Percentiles rank a stretch among this genome's conserved stretches.
Conservation (phyloP, 2,797 vertebrate species). For the Furcifer pardalis region DNA sequence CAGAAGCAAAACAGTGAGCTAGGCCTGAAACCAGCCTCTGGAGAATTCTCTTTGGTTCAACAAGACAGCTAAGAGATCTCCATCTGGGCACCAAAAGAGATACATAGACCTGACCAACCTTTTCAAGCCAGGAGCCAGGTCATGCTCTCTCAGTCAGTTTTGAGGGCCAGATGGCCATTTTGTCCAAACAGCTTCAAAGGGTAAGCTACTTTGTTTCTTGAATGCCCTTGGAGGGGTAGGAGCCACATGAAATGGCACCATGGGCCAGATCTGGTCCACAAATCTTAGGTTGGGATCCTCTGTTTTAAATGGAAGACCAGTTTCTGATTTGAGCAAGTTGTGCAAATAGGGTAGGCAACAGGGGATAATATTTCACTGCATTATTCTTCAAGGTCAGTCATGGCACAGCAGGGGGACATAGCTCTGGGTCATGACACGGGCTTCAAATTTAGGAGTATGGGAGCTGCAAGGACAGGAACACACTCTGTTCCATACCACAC, state of each 20-base stretch:
- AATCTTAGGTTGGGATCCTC: too few species aligned
- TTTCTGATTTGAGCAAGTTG: neutral
- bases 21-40: constrained; percentile 4
- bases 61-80: neutral
- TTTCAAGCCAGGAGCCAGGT: too few species aligned
- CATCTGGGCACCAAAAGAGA: neutral
- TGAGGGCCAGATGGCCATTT: too few species aligned
- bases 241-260: too few species aligned
- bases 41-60: constrained; percentile 6
- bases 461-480: neutral
- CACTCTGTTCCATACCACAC: neutral
- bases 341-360: neutral
- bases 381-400: neutral
- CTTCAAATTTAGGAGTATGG: neutral
- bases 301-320: neutral
- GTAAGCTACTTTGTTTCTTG: too few species aligned
- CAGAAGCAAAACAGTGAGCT: constrained; percentile 20
- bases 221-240: too few species aligned
- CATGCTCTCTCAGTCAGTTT: too few species aligned
- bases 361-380: neutral
- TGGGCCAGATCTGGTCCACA: too few species aligned
- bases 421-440: neutral
- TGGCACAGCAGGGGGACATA: neutral
- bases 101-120: neutral
- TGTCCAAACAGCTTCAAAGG: too few species aligned